Evolutionary conservation across 2,113 vertebrate species (phyloP), one percentile per base, ranked within the genome.

Genomic region (Chinchilla lanigera): DNA sequence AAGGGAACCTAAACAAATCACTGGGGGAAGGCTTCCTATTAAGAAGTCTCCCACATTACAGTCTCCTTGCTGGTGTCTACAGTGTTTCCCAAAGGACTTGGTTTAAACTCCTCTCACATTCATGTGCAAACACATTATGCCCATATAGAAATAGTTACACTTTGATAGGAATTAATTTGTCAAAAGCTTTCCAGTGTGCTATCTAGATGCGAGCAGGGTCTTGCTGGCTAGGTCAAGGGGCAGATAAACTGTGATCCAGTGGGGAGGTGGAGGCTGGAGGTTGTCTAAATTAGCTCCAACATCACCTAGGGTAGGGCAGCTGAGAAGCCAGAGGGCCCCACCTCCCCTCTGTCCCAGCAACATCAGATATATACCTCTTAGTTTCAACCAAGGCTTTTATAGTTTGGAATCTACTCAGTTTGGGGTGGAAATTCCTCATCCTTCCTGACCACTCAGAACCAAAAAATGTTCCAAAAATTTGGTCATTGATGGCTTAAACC

Each of bases 381-480:
- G 9, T 50, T 44, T 30, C 58, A 93, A 69, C 16, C n/a, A 81
- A 71, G 7, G 7, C 30, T 50, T 75, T 92, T 65, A 60, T 13
- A 88, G 56, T 50, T 85, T 94, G 78, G 83, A 95, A 89, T 1
- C 33, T 50, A 52, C 35, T 96, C 81, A 78, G 54, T 52, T 77
- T 78, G 9, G 89, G 95, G 50, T 16, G 84, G 89, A 54, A 81
- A 75, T 73, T 96, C 28, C 80, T 90, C 86, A 85, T 93, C 60
- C 89, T 96, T 96, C 90, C 89, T 95, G 89, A 90, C 69, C 56
- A 87, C 75, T 97, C 96, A 95, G 90, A 87, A 85, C 58, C 12
- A 24, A 95, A 94, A 97, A 94, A 95, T 93, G 92, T 78, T 91
- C 35, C 8, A 7, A 58, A 71, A 69, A 1, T 69, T 85, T 95